These are phyloP conservation scores for Plodia interpunctella DNA, from an alignment of 1,140 invertebrate genomes.

Conservation along the genomic window DNA sequence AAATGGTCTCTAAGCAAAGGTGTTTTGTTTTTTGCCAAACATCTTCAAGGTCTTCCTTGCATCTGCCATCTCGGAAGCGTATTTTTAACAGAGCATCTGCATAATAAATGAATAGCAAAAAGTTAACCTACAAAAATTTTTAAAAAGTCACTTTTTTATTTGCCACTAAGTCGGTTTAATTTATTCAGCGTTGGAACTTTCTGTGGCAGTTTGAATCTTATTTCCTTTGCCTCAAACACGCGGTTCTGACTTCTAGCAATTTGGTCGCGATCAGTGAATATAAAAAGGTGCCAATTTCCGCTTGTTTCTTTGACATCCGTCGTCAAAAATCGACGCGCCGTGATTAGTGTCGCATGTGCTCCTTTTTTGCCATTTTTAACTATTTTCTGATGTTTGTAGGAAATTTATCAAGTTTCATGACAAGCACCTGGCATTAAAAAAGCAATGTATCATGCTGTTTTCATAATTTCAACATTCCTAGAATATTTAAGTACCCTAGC, in stretches of 20 bases:
- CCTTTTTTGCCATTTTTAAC: conserved; percentile 58
- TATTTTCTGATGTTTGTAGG: conserved; percentile 26
- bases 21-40: conserved; percentile 58
- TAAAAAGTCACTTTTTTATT: conserved; percentile 53
- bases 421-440: conserved; percentile 48
- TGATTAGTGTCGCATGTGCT: conserved; percentile 66
- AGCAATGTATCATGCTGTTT: conserved; percentile 18
- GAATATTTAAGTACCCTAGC: too few species aligned
- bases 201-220: conserved; percentile 9
- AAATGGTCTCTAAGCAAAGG: conserved; percentile 42
- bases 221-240: not conserved
- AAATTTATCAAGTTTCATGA: conserved; percentile 55
- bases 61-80: conserved; percentile 60
- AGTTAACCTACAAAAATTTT: conserved; percentile 70
- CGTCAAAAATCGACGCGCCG: conserved; percentile 62
- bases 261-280: conserved; percentile 9
- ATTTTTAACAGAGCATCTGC: conserved; percentile 67
- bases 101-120: conserved; percentile 73
- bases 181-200: conserved; percentile 1
- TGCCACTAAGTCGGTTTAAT: conserved; percentile 11
- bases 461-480: not conserved
- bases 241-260: not conserved
- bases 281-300: conserved; percentile 74
- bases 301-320: conserved; percentile 64
- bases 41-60: conserved; percentile 57